phyloP scores from a whole-genome alignment of 1,140 invertebrate species.

The Antheraea mylitta region DNA sequence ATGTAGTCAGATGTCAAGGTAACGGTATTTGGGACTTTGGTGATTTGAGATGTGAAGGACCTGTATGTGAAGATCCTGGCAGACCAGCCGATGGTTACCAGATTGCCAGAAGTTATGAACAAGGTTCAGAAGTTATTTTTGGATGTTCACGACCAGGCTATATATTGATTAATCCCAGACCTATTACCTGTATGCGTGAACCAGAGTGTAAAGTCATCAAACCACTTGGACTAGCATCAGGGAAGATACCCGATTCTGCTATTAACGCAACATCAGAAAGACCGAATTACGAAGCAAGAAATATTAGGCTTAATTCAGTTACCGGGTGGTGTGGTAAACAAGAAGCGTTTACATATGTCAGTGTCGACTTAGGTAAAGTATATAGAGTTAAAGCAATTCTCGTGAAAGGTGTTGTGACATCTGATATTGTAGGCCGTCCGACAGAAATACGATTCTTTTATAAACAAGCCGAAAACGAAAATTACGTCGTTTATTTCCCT shows the following conservation, averaged over 20 bases:
- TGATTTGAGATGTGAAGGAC: constrained; percentile 96
- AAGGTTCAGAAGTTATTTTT: constrained; percentile 94
- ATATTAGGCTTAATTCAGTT: constrained; percentile 94
- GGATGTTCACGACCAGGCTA: constrained; percentile 95
- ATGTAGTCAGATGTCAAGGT: constrained; percentile 93
- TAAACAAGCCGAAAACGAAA: constrained; percentile 94
- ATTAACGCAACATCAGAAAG: constrained; percentile 97
- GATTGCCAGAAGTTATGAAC: constrained; percentile 94
- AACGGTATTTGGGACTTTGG: constrained; percentile 98
- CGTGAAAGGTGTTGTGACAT: constrained; percentile 96
- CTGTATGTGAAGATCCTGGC: constrained; percentile 97
- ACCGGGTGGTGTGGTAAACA: constrained; percentile 97
- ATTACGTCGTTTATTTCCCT: constrained; percentile 97
- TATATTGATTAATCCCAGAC: constrained; percentile 93
- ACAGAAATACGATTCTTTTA: constrained; percentile 98
- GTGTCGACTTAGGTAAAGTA: constrained; percentile 94
- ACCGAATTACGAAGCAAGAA: constrained; percentile 94
- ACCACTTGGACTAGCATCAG: constrained; percentile 94
- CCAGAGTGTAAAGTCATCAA: constrained; percentile 96
- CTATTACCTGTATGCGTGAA: constrained; percentile 94
- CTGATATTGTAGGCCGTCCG: constrained; percentile 95
- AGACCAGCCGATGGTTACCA: constrained; percentile 95
- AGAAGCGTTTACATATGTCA: constrained; percentile 97
- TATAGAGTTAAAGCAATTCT: constrained; percentile 94
- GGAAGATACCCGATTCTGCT: constrained; percentile 95